Base-by-base conservation (phyloP, 2,888 invertebrate species). In the Andrena camellia region DNA sequence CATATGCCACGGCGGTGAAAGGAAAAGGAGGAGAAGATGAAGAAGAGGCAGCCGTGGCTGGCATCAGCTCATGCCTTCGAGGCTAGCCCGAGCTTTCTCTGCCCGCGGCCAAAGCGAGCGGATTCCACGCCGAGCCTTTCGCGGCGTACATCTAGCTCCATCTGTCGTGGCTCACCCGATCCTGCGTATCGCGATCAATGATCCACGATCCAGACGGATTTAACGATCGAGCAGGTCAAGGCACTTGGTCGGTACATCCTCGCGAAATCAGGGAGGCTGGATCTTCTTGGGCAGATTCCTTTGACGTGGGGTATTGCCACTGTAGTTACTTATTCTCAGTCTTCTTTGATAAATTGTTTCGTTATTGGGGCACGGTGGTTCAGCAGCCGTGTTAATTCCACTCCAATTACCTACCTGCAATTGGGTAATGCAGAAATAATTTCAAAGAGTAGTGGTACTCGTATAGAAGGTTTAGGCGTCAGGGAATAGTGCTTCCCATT, bases 31-130 rank as follows among this genome's bases (percentile, higher is more conserved):
- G 83, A 83, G 87, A 79, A 78, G 64, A n/a, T n/a, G n/a, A 73
- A 81, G 50, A 71, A 62, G 71, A 63, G 62, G 52, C 75, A 72
- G 73, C 79, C 42, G 17, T 13, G 57, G 57, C 57, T 23, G 73
- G 78, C 82, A 78, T 77, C 84, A 78, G 81, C 83, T 69, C 76
- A 76, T 75, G 87, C 84, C 88, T 89, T 88, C 83, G 78, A 82
- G 81, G 81, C 72, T 76, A 66, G 7, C 52, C 4, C 52, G 80
- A 88, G 90, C 92, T 92, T 92, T 92, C 92, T 87, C 92, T 92
- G 91, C 92, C 91, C 80, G 90, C 90, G 90, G 92, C 89, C 84
- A 90, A 71, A 63, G 50, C 67, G 42, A 72, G 8, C 29, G 57
- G 50, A 68, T 29, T 59, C 50, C 33, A 54, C 29, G 10, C 6